phyloP scores from a whole-genome alignment of 1,140 invertebrate genomes.

The Ips nitidus region DNA sequence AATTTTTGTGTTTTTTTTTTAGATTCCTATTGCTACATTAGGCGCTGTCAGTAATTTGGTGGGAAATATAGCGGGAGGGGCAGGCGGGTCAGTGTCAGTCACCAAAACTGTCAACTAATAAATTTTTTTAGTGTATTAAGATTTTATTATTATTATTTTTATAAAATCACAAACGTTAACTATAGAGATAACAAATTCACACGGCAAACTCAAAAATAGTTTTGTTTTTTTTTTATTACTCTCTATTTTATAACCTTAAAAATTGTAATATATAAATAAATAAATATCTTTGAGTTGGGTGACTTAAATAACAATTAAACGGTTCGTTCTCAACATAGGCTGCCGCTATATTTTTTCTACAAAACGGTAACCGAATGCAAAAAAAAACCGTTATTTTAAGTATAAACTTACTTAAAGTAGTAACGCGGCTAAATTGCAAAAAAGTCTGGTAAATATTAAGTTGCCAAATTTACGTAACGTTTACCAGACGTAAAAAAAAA shows the following conservation, averaged over 20 bases:
- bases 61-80: constrained; percentile 32
- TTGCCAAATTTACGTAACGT: not conserved
- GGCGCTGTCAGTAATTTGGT: constrained; percentile 57
- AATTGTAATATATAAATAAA: constrained; percentile 22
- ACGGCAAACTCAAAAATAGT: constrained; percentile 46
- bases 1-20: not conserved
- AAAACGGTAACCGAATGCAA: not conserved
- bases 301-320: constrained; percentile 3
- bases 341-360: not conserved
- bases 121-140: not conserved
- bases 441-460: not conserved
- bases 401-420: not conserved
- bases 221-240: constrained; percentile 32
- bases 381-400: not conserved
- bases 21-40: constrained; percentile 65
- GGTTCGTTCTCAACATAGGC: not conserved
- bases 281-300: constrained; percentile 3
- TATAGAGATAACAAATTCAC: constrained; percentile 46
- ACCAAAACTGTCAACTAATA: constrained; percentile 2
- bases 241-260: constrained; percentile 27
- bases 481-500: not conserved
- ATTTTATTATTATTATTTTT: constrained; percentile 39
- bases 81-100: constrained; percentile 18
- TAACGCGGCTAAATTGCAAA: not conserved
- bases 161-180: constrained; percentile 51